A percentile compares a stretch with the other conserved stretches of the same genome.
These are phyloP conservation scores for Temnothorax curvispinosus DNA, from an alignment of 1,140 invertebrate genomes.

Conservation along the genomic window DNA sequence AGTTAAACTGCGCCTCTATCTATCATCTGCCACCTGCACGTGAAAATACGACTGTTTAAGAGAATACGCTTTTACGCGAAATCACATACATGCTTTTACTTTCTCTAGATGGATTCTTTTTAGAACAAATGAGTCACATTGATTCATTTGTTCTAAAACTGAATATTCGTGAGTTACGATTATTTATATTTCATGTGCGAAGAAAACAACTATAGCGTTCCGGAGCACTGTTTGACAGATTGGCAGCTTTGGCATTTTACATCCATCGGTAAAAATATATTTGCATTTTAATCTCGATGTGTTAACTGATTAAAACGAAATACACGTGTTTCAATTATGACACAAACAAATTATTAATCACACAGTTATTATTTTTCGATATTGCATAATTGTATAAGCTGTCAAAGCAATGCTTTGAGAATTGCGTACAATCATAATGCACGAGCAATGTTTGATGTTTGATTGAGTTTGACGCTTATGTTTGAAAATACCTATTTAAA, in stretches of 20 bases:
- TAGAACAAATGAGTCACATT: background rate
- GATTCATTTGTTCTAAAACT: too few species aligned
- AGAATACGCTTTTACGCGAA: too few species aligned
- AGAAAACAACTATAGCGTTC: background rate
- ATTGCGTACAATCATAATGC: background rate
- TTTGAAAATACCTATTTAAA: background rate
- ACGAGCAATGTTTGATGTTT: background rate
- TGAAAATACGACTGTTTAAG: background rate
- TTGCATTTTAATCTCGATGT: slow-evolving; percentile 2
- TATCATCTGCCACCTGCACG: slow-evolving; percentile 2
- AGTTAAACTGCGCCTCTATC: slow-evolving; percentile 21
- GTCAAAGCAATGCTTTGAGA: background rate
- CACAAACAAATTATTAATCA: slow-evolving; percentile 31
- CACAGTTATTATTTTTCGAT: slow-evolving; percentile 5
- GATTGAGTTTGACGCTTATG: background rate
- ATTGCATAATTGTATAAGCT: background rate
- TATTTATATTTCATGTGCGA: background rate
- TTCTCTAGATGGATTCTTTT: background rate
- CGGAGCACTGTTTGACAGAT: background rate
- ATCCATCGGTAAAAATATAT: background rate
- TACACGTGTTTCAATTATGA: background rate
- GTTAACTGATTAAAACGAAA: slow-evolving; percentile 14
- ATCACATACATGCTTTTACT: background rate
- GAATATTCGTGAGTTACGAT: background rate
- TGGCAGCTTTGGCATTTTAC: background rate